Evolutionary conservation across 2,888 invertebrate genomes (phyloP).

Genomic region (Chrysodeixis includens): DNA sequence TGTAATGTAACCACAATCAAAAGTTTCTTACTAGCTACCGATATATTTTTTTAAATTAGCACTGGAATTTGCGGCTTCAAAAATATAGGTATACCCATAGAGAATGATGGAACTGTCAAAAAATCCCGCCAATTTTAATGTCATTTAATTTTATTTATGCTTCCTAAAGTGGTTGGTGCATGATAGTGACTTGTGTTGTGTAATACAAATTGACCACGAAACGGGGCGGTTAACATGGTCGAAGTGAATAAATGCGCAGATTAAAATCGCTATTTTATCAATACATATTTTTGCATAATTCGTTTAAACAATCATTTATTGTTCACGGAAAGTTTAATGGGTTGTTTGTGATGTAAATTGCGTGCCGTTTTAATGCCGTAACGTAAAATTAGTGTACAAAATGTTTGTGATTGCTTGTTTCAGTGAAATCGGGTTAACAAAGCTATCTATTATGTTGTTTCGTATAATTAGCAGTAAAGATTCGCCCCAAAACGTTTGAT

Average conservation of each 20-base stretch:
- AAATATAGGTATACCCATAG: slow-evolving; percentile 12
- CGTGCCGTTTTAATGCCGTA: slow-evolving; percentile 48
- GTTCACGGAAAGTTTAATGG: slow-evolving; percentile 50
- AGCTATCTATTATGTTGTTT: slow-evolving; percentile 70
- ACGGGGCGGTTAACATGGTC: slow-evolving; percentile 28
- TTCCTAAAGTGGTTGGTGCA: background rate
- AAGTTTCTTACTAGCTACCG: slow-evolving; percentile 10
- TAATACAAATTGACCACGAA: background rate
- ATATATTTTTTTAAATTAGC: slow-evolving; percentile 4
- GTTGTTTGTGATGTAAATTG: slow-evolving; percentile 57
- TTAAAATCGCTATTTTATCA: slow-evolving; percentile 37
- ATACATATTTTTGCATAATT: slow-evolving; percentile 52
- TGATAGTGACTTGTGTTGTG: background rate
- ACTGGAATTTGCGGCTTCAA: background rate
- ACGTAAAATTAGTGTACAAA: slow-evolving; percentile 55
- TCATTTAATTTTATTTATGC: slow-evolving; percentile 11
- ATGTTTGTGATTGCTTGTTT: slow-evolving; percentile 63
- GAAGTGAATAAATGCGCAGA: slow-evolving; percentile 25
- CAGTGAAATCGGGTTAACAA: slow-evolving; percentile 69
- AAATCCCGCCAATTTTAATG: slow-evolving; percentile 24
- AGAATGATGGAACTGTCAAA: background rate
- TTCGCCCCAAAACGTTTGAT: slow-evolving; percentile 58
- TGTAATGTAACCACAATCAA: slow-evolving; percentile 27
- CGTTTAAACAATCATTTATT: slow-evolving; percentile 50
- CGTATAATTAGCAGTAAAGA: slow-evolving; percentile 71